Conservation (phyloP, 2,797 vertebrate species). For the Pagetopsis macropterus region DNA sequence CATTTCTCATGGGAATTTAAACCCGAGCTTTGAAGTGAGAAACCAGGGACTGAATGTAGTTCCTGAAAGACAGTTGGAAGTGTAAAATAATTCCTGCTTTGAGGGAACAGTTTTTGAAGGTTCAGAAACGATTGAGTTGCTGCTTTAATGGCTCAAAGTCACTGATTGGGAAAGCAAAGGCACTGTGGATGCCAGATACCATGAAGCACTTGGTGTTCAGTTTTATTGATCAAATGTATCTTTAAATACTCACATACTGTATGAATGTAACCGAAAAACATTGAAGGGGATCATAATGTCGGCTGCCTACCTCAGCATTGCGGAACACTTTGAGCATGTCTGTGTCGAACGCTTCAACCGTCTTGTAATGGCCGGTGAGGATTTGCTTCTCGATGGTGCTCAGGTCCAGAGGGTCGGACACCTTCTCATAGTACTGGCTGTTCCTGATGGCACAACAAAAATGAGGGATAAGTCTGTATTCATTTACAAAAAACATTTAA, state of each 20-base stretch:
- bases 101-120: not conserved
- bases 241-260: slow-evolving; percentile 3
- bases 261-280: slow-evolving; percentile 8
- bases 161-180: not conserved
- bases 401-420: slow-evolving; percentile 93
- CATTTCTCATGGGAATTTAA: not conserved
- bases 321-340: slow-evolving; percentile 99
- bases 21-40: not conserved
- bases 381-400: slow-evolving; percentile 97
- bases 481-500: not conserved
- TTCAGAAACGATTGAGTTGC: not conserved
- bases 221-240: not conserved
- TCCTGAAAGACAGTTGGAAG: not conserved
- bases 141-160: not conserved
- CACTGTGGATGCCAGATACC: not conserved
- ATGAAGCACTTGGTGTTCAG: not conserved
- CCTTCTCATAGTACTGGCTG: slow-evolving; percentile 96
- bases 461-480: slow-evolving; percentile 23
- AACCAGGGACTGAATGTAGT: not conserved
- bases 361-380: slow-evolving; percentile 95
- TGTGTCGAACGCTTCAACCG: slow-evolving; percentile 93
- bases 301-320: slow-evolving; percentile 93
- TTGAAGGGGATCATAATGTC: not conserved
- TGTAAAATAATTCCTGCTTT: not conserved
- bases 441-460: slow-evolving; percentile 82